Conservation (phyloP, 2,888 invertebrate genomes). For the Dysmachus trigonus region DNA sequence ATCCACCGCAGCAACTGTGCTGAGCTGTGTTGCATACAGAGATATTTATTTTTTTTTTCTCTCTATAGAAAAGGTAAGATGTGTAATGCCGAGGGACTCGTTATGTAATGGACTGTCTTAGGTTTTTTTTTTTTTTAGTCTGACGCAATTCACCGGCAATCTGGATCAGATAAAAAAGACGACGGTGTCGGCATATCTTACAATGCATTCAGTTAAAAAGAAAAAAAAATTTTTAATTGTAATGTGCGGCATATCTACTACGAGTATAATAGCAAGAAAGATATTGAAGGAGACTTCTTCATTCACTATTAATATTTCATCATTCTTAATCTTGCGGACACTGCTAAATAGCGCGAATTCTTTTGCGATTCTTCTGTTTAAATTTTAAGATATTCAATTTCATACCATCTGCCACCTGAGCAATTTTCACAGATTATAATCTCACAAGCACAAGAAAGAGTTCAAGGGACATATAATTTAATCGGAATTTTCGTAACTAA, state of each 20-base stretch:
- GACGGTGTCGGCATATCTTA: not conserved
- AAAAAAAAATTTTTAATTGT: not conserved
- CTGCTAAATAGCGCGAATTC: not conserved
- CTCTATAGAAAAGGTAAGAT: not conserved
- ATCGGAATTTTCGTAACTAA: not conserved
- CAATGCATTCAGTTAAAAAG: not conserved
- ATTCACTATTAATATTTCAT: not conserved
- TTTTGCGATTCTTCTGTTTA: not conserved
- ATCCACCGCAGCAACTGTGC: not conserved
- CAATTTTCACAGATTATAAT: not conserved
- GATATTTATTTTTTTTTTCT: not conserved
- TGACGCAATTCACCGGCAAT: constrained; percentile 11
- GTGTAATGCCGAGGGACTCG: not conserved
- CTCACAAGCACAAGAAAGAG: not conserved
- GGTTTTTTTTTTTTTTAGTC: not conserved
- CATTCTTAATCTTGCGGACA: not conserved
- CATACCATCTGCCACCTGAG: not conserved
- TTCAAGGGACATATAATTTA: not conserved
- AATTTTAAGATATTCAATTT: not conserved
- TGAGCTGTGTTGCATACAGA: not conserved
- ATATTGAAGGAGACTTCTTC: not conserved
- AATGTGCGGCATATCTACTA: not conserved
- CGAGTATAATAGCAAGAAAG: no score
- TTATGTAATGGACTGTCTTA: not conserved
- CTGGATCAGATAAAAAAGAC: not conserved